Evolutionary conservation across 1,140 invertebrate species (phyloP), one percentile per base, ranked within the genome.

Genomic region (Drosophila melanica): DNA sequence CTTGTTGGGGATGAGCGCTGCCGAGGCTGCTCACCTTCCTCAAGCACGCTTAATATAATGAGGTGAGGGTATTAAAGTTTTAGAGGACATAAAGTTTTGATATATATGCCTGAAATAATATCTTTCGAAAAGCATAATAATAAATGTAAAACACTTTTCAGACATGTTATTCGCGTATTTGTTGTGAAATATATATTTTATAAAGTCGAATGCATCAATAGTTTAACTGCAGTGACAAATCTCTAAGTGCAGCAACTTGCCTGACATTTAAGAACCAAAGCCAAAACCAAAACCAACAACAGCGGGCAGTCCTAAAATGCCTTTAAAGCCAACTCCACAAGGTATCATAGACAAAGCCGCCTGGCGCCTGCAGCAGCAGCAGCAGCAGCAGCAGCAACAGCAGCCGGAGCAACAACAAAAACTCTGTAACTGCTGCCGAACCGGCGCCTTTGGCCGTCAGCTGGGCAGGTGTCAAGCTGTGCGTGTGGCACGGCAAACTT

Each of bases 381-480:
- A 50, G 9, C 60, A 18, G 16, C 45, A 48, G 5, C 50, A 63
- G 45, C n/a, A n/a, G n/a, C n/a, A n/a, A n/a, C 60, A 64, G 60
- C 75, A 55, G 30, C 54, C 71, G 48, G 75, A 50, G 9, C 41
- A 60, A 35, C 57, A 50, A 48, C 55, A 55, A 20, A 16, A 10
- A 0, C 7, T 9, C 33, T 35, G 33, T 35, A 35, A 35, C 35
- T 27, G 54, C 60, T 42, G 16, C 8, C 11, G 48, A 23, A 50
- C 39, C 51, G 33, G 58, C 48, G 59, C 66, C 62, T 44, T 48
- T 59, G 67, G 30, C 58, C 59, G 67, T 48, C 65, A 48, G 41
- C 44, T 70, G 65, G 66, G 65, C 84, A 87, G 80, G 84, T 87
- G 84, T 87, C 84, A 84, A 79, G 84, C 84, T 87, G 84, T 87